A percentile compares a stretch with the other conserved stretches of the same genome.
phyloP scores from a whole-genome alignment of 2,888 invertebrate genomes.

The Augochlorella aurata region DNA sequence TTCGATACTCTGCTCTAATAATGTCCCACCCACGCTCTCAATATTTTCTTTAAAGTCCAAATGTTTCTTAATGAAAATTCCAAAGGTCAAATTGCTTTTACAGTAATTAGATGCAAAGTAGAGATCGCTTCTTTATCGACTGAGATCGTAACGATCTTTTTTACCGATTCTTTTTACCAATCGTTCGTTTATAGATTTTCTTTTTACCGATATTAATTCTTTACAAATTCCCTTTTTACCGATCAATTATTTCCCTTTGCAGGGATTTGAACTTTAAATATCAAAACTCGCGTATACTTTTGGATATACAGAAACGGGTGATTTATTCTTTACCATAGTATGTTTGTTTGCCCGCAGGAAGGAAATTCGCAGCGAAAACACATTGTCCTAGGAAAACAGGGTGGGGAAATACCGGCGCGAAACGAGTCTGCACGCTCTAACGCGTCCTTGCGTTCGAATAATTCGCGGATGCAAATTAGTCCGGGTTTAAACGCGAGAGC shows the following conservation, averaged over 20 bases:
- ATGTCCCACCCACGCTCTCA: neutral
- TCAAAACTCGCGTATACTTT: neutral
- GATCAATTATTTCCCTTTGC: too few species aligned
- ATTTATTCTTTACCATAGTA: neutral
- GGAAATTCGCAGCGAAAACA: neutral
- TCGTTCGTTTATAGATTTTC: too few species aligned
- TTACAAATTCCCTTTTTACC: too few species aligned
- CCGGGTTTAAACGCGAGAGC: neutral
- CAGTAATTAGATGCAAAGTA: too few species aligned
- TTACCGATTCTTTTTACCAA: too few species aligned
- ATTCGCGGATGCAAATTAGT: constrained; percentile 12
- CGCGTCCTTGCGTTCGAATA: neutral
- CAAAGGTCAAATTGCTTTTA: too few species aligned
- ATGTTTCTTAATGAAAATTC: neutral
- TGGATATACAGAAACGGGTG: neutral
- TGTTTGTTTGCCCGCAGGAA: neutral
- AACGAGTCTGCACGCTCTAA: neutral
- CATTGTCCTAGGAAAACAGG: neutral
- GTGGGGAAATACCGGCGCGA: neutral
- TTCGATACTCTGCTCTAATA: constrained; percentile 12
- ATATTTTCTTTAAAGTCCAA: constrained; percentile 2
- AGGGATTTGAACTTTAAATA: too few species aligned
- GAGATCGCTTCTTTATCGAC: too few species aligned
- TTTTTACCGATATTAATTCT: too few species aligned
- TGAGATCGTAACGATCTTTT: too few species aligned